Conservation (phyloP, 2,113 vertebrate species). For the Seriola dumerili region DNA sequence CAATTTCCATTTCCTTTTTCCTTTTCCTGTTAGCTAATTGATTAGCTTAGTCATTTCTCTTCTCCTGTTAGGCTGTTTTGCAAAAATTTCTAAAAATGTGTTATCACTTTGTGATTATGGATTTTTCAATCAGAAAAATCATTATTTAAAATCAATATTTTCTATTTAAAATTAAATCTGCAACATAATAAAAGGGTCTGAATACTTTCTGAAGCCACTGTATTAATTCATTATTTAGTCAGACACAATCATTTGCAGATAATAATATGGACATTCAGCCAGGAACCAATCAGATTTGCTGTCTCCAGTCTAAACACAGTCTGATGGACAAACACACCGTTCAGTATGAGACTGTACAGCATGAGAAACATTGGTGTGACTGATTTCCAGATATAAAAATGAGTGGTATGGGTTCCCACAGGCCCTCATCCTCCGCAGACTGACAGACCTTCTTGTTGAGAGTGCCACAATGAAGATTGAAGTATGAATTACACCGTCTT, state of each 20-base stretch:
- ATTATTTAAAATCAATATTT: too few relatives aligned
- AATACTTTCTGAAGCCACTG: background rate
- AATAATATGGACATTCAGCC: background rate
- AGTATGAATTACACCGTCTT: conserved; percentile 78
- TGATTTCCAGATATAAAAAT: conserved; percentile 73
- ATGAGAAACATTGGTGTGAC: conserved; percentile 33
- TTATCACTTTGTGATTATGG: too few relatives aligned
- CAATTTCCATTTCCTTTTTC: too few relatives aligned
- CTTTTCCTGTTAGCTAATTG: too few relatives aligned
- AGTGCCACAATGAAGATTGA: conserved; percentile 79
- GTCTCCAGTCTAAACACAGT: background rate
- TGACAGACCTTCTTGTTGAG: conserved; percentile 70
- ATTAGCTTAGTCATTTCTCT: too few relatives aligned
- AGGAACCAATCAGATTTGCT: background rate
- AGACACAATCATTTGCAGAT: background rate
- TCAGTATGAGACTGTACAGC: conserved; percentile 26
- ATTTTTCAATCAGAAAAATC: too few relatives aligned
- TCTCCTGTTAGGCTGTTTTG: too few relatives aligned
- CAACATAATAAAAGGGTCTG: too few relatives aligned
- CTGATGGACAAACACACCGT: background rate
- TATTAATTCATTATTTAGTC: background rate
- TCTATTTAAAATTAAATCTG: too few relatives aligned
- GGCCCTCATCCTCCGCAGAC: conserved; percentile 66
- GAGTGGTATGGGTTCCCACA: conserved; percentile 55
- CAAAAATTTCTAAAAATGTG: too few relatives aligned